Evolutionary conservation across 2,113 vertebrate genomes (phyloP), one percentile per base, ranked within the genome.

Genomic region (Ceratotherium simum): DNA sequence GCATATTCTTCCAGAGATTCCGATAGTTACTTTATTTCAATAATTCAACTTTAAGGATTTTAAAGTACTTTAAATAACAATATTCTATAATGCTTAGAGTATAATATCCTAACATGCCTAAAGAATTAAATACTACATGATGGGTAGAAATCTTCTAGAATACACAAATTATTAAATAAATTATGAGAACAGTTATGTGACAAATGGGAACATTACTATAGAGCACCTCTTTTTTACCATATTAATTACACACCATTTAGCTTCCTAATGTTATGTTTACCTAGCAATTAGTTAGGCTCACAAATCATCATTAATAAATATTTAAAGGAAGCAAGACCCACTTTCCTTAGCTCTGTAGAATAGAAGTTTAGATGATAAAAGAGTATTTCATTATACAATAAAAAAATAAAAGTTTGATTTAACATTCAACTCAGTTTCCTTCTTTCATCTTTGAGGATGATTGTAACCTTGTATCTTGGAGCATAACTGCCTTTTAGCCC

Each of bases 201-300:
- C 79, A 97, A 97, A 98, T 7, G 12, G 80, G 91, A 98, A 81
- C 46, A 67, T 94, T 31, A 17, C 80, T 88, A 17, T 69, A 67
- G n/a, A 97, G 94, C 69, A 97, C n/a, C 72, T 97, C 92, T 58
- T 97, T 87, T 96, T 91, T 97, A 14, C 91, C 91, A 42, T 97
- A 96, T 97, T 98, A 98, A 98, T 98, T 98, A 95, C 86, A 94
- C 51, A 96, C 73, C 90, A 87, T 98, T 98, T 98, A 97, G 79
- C 72, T 98, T 98, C 80, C 80, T 98, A 98, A 94, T 98, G 75
- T 97, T 96, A 85, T 98, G 80, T 97, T 98, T 98, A 98, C 95
- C 97, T 97, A 97, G 91, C 96, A 98, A 98, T 98, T 98, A 90
- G 85, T 92, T 98, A 98, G 83, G 88, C 90, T 97, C 70, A 97